Percentiles rank a stretch among this genome's conserved stretches.
These are phyloP conservation scores for Agrochola macilenta DNA, from an alignment of 2,888 invertebrate genomes.

Conservation along the genomic window DNA sequence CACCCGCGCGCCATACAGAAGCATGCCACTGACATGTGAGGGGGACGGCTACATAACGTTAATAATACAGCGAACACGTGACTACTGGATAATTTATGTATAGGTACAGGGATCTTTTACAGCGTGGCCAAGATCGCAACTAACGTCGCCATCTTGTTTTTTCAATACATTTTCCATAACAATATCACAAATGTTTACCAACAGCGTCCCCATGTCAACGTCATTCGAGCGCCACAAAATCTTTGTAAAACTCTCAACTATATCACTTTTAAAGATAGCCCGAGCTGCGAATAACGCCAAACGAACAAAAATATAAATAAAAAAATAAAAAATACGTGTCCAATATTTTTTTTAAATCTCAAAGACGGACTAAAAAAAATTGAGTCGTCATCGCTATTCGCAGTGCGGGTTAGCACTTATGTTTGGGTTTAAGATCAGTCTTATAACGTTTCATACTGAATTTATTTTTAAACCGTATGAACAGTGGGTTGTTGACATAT, in stretches of 20 bases:
- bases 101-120: not conserved
- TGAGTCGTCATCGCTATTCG: too few relatives aligned
- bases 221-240: not conserved
- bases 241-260: not conserved
- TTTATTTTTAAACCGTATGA: too few relatives aligned
- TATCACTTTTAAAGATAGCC: not conserved
- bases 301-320: too few relatives aligned
- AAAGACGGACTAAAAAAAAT: too few relatives aligned
- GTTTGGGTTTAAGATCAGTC: too few relatives aligned
- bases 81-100: not conserved
- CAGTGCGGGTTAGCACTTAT: too few relatives aligned
- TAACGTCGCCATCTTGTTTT: not conserved
- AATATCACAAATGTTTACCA: not conserved
- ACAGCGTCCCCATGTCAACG: not conserved
- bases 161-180: not conserved
- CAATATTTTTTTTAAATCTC: too few relatives aligned
- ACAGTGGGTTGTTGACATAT: too few relatives aligned
- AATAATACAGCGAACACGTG: not conserved
- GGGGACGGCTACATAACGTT: too few relatives aligned
- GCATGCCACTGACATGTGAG: conserved; percentile 58
- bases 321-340: too few relatives aligned
- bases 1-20: conserved; percentile 71
- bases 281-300: not conserved
- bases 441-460: too few relatives aligned
- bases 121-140: not conserved